Conservation (phyloP, 1,140 invertebrate genomes). For the Mesaphorura yosii region DNA sequence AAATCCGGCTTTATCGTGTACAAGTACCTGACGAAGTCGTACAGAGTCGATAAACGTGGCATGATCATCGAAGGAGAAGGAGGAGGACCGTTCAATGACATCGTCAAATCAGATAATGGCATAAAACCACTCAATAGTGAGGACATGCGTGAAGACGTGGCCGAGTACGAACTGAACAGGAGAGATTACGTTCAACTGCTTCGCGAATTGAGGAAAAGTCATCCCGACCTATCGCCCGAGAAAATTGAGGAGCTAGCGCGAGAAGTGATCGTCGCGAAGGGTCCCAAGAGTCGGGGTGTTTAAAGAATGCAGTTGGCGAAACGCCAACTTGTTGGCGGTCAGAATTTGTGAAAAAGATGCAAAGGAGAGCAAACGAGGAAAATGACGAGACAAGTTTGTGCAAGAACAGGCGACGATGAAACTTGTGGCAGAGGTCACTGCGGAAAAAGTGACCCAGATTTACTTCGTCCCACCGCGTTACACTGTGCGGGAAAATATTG, state of each 20-base stretch:
- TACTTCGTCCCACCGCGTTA: constrained; percentile 95
- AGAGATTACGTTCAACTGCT: constrained; percentile 84
- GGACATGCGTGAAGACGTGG: constrained; percentile 53
- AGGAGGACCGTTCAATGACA: constrained; percentile 40
- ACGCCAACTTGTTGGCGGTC: constrained; percentile 86
- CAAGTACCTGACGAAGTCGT: constrained; percentile 82
- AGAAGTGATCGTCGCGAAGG: constrained; percentile 71
- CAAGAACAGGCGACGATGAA: too few species aligned
- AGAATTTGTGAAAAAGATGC: constrained; percentile 80
- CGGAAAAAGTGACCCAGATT: constrained; percentile 47
- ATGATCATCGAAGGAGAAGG: constrained; percentile 79
- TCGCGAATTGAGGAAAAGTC: constrained; percentile 72
- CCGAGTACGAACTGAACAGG: constrained; percentile 83
- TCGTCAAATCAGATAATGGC: constrained; percentile 25
- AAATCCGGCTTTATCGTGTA: constrained; percentile 81
- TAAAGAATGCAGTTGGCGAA: constrained; percentile 82
- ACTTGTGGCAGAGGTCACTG: constrained; percentile 55
- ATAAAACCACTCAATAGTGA: too few species aligned
- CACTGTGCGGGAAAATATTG: constrained; percentile 96
- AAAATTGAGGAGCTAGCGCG: constrained; percentile 89
- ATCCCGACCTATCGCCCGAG: constrained; percentile 71
- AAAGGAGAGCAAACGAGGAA: constrained; percentile 67
- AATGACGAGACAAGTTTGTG: too few species aligned
- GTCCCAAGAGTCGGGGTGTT: constrained; percentile 91
- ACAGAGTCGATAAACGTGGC: constrained; percentile 78